Evolutionary conservation across 2,797 vertebrate species (phyloP).

Genomic region (Gambusia yucatana): DNA sequence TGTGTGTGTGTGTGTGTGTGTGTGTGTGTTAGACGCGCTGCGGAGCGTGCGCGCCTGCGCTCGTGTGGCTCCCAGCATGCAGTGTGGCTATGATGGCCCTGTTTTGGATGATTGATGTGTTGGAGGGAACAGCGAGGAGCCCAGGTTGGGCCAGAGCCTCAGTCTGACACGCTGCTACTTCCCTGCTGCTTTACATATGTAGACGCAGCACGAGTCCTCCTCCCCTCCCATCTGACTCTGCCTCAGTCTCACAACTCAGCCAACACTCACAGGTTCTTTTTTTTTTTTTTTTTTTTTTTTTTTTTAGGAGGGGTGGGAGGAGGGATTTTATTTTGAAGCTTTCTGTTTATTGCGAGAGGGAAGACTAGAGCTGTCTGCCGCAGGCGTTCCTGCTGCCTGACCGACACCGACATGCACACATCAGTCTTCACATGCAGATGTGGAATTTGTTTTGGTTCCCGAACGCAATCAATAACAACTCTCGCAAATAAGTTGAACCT

Average conservation of each 20-base stretch:
- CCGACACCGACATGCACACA: background rate
- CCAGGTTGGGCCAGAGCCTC: conserved; percentile 79
- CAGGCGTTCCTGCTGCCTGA: conserved; percentile 28
- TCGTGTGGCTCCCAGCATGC: conserved; percentile 71
- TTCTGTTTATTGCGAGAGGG: conserved; percentile 28
- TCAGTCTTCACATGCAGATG: background rate
- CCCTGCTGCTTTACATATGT: conserved; percentile 87
- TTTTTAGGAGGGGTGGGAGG: background rate
- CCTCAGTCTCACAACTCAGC: conserved; percentile 53
- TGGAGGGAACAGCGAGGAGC: conserved; percentile 74
- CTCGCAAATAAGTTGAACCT: background rate
- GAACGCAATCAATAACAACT: background rate
- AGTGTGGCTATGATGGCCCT: conserved; percentile 69
- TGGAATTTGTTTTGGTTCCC: background rate
- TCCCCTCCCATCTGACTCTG: conserved; percentile 67
- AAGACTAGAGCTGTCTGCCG: background rate
- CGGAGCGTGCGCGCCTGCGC: conserved; percentile 32
- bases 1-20: conserved; percentile 9
- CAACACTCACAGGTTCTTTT: conserved; percentile 61
- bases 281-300: background rate
- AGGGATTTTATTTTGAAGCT: conserved; percentile 52
- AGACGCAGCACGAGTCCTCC: conserved; percentile 81
- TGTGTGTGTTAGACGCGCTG: conserved; percentile 19
- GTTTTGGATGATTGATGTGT: conserved; percentile 84
- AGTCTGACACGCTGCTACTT: conserved; percentile 79